Base-by-base conservation (phyloP, 2,888 invertebrate species). In the Argyresthia goedartella region DNA sequence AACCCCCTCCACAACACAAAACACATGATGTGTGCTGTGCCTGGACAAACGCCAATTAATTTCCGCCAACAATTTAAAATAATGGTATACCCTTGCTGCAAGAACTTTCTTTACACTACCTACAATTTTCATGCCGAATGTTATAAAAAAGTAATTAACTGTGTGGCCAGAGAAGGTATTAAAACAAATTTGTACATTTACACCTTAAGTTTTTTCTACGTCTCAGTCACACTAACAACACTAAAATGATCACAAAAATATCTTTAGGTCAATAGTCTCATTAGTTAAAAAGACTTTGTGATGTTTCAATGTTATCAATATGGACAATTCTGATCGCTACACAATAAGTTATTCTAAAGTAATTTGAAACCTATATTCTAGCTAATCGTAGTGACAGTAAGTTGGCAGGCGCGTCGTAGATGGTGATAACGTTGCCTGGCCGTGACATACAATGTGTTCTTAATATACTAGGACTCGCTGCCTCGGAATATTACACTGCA, bases 21-120 rank as follows among this genome's bases (percentile, higher is more conserved):
- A 64, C 59, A 64, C 54, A 61, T 33, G n/a, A n/a, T n/a, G n/a
- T n/a, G n/a, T 34, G 35, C 35, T 60, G 68, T 64, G 68, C 66
- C 63, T 65, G 65, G 69, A 57, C 56, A 53, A 62, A 73, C 73
- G 75, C 81, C 79, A 81, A 79, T 76, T 69, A 69, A 69, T 66
- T 60, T 71, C 67, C 71, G 73, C 79, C 81, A 78, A 84, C 76
- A 75, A 76, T 76, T 72, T 71, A 70, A 73, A 33, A 72, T 66
- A 67, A 79, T 82, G 85, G 81, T 79, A 82, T 81, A 84, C 84
- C 85, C 80, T 76, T 81, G 80, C 76, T 76, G 80, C 85, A 82
- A 82, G 81, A 81, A 80, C 68, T 65, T 71, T 57, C 58, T 58
- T n/a, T n/a, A n/a, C n/a, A n/a, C n/a, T n/a, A n/a, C 74, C 47